Evolutionary conservation across 1,140 invertebrate species (phyloP).

Genomic region (Ceratitis capitata): DNA sequence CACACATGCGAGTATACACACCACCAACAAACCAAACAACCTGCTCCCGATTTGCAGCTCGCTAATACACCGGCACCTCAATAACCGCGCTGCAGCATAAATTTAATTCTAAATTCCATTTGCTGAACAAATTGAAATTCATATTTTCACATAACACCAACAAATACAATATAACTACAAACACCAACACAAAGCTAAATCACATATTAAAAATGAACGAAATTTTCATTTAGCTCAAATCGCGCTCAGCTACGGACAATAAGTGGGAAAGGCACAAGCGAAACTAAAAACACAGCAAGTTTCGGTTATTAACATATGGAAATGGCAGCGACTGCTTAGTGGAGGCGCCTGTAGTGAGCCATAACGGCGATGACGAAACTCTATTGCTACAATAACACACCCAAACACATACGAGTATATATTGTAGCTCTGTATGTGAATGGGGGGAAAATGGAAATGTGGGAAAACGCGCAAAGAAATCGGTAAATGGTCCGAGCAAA

Average conservation of each 20-base stretch:
- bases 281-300: not conserved
- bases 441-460: not conserved
- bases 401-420: too few species aligned
- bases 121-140: slow-evolving; percentile 19
- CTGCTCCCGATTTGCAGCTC: not conserved
- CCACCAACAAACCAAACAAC: too few species aligned
- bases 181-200: not conserved
- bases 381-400: not conserved
- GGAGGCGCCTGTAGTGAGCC: not conserved
- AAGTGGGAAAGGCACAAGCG: not conserved
- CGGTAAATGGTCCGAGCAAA: not conserved
- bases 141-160: not conserved
- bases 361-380: not conserved
- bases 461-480: not conserved
- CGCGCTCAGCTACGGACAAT: not conserved
- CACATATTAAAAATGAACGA: not conserved
- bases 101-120: slow-evolving; percentile 21
- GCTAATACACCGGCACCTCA: not conserved
- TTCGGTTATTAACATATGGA: slow-evolving; percentile 16
- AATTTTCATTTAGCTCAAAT: not conserved
- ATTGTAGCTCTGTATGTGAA: too few species aligned
- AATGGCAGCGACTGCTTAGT: not conserved
- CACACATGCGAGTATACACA: not conserved
- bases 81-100: not conserved
- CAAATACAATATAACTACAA: not conserved